A percentile compares a stretch with the other conserved stretches of the same genome.
phyloP scores from a whole-genome alignment of 2,113 vertebrate genomes.

The Platichthys flesus region DNA sequence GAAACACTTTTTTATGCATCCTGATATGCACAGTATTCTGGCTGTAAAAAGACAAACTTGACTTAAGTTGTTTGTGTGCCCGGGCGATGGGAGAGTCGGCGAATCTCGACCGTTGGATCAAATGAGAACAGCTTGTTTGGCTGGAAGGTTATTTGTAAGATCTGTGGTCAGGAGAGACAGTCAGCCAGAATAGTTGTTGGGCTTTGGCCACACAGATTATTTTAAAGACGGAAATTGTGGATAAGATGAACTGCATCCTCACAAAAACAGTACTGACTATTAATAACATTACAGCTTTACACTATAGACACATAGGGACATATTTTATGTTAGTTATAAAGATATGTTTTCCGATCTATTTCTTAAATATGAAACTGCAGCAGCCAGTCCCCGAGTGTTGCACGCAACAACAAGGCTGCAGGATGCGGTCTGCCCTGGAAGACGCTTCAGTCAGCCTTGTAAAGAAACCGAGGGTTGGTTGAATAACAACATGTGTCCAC shows the following conservation, averaged over 20 bases:
- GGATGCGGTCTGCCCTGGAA: constrained; percentile 7
- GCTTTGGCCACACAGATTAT: constrained; percentile 1
- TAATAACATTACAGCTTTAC: not conserved
- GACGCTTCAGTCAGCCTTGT: constrained; percentile 7
- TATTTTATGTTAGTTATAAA: not conserved
- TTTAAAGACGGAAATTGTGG: not conserved
- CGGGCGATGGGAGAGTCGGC: constrained; percentile 21
- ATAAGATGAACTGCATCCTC: not conserved
- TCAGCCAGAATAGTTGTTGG: constrained; percentile 20
- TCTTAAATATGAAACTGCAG: not conserved
- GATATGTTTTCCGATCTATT: not conserved
- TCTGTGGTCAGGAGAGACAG: constrained; percentile 19
- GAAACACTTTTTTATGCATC: constrained; percentile 12
- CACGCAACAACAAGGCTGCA: not conserved
- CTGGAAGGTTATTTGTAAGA: constrained; percentile 38
- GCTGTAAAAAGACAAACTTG: constrained; percentile 16
- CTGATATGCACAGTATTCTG: constrained; percentile 11
- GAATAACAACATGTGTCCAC: constrained; percentile 29
- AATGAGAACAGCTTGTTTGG: constrained; percentile 54
- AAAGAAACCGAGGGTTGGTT: constrained; percentile 12
- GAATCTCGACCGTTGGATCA: constrained; percentile 38
- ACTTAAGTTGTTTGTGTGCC: not conserved
- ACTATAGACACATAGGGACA: not conserved
- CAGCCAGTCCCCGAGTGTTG: not conserved
- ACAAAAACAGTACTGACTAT: not conserved